Base-by-base conservation (phyloP, 2,113 vertebrate species). In the Bubo blakistoni region DNA sequence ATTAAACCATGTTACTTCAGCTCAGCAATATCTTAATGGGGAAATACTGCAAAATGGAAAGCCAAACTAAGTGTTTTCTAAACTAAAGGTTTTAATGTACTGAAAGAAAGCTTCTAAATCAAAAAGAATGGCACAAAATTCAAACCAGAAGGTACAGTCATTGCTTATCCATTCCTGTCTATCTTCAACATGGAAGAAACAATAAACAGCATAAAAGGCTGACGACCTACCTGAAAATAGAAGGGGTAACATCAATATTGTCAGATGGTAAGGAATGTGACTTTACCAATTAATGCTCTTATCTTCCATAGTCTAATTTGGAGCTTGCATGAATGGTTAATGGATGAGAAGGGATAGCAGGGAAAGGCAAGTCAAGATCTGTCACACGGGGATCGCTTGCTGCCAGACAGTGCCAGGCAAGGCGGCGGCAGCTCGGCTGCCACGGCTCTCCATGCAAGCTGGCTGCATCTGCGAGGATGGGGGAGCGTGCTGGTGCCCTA, bases 401-500 rank as follows among this genome's bases (percentile, higher is more conserved):
- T 89, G 81, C 24, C 77, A 55, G 86, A 22, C 63, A 3, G 29
- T 21, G 72, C 57, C 5, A 9, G 61, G 57, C 63, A 62, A 5
- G 69, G 81, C 2, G 1, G 44, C 0, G 0, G 44, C 0, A 0
- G 73, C 82, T 85, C 0, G 2, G 63, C 73, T 0, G 1, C 9
- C 63, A 17, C 10, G 0, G 73, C 57, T 86, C 89, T 44, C 57
- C 7, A 1, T 0, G 3, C 29, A 10, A 38, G 49, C n/a, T 1
- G 1, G 58, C 87, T 67, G 81, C 40, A 22, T 44, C 79, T 63
- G 52, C 1, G 0, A 17, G 74, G 62, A 32, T 24, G 21, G 19
- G 13, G 51, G 40, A 77, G n/a, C 1, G 0, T 8, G 57, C 52
- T 58, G 32, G 19, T 15, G 14, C 81, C 85, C 79, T 10, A 3